A percentile compares a stretch with the other conserved stretches of the same genome.
Evolutionary conservation across 2,888 invertebrate genomes (phyloP).

Genomic region (Glaucopsyche alexis): DNA sequence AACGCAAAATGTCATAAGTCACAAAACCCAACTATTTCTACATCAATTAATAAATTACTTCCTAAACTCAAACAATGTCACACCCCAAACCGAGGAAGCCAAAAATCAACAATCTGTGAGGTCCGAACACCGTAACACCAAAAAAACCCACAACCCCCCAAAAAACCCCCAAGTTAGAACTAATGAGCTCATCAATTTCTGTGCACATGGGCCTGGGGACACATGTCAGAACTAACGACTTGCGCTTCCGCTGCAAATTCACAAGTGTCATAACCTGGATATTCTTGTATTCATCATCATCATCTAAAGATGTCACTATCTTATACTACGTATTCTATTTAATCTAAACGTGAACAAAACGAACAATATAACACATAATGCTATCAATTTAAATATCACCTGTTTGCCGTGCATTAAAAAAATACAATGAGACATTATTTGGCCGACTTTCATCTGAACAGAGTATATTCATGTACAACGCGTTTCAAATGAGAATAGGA

Average conservation of each 20-base stretch:
- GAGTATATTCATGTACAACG: too few species aligned
- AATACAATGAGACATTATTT: too few species aligned
- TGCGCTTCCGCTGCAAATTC: slow-evolving; percentile 62
- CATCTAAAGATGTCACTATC: not conserved
- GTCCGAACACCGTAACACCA: slow-evolving; percentile 49
- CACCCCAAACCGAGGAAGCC: slow-evolving; percentile 27
- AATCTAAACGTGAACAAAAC: too few species aligned
- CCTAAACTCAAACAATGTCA: slow-evolving; percentile 20
- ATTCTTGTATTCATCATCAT: not conserved
- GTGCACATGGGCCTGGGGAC: slow-evolving; percentile 49
- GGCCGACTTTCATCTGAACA: too few species aligned
- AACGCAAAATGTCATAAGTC: not conserved
- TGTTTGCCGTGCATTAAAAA: too few species aligned
- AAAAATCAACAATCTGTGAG: slow-evolving; percentile 51
- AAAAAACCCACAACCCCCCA: slow-evolving; percentile 53
- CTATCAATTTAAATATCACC: too few species aligned
- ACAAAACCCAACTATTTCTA: slow-evolving; percentile 5
- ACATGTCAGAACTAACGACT: slow-evolving; percentile 67
- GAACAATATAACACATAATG: too few species aligned
- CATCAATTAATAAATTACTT: slow-evolving; percentile 25
- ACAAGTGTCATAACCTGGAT: slow-evolving; percentile 39
- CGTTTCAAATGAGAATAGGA: too few species aligned
- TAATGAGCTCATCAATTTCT: slow-evolving; percentile 74
- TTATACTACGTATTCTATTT: too few species aligned
- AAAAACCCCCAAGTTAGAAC: slow-evolving; percentile 44